These are phyloP conservation scores for Platerodrilus igneus DNA, from an alignment of 2,888 invertebrate genomes.

Conservation along the genomic window DNA sequence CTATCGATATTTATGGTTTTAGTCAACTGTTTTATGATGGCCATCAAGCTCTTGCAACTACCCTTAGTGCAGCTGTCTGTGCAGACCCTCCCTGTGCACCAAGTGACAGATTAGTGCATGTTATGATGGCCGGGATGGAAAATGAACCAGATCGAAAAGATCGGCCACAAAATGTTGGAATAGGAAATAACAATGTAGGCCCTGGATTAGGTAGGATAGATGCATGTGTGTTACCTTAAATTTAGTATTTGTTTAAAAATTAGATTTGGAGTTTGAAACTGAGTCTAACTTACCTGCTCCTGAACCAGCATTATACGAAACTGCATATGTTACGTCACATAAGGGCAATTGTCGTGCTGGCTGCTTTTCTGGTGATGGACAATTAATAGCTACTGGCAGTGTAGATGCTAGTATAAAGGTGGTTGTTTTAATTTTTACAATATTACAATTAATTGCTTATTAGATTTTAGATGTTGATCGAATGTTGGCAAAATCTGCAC, in stretches of 20 bases:
- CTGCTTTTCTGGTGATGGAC: constrained; percentile 92
- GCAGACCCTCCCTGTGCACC: constrained; percentile 94
- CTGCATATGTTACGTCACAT: constrained; percentile 97
- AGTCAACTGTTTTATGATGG: constrained; percentile 99
- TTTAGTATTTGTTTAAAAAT: constrained; percentile 15
- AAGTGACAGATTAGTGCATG: constrained; percentile 84
- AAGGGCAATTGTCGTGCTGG: constrained; percentile 95
- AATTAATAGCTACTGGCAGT: constrained; percentile 95
- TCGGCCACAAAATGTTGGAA: constrained; percentile 55
- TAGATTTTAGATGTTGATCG: constrained; percentile 96
- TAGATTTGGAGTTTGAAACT: constrained; percentile 93
- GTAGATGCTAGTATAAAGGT: constrained; percentile 97
- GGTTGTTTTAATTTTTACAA: constrained; percentile 8
- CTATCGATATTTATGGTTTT: constrained; percentile 15
- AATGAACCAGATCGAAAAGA: constrained; percentile 74
- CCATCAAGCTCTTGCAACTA: constrained; percentile 85
- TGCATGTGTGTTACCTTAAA: constrained; percentile 3
- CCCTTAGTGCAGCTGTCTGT: constrained; percentile 76
- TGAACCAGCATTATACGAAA: constrained; percentile 96
- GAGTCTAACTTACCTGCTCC: constrained; percentile 91
- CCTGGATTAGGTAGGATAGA: constrained; percentile 55
- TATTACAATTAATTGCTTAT: constrained; percentile 1
- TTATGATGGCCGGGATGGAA: constrained; percentile 80
- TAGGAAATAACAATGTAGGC: constrained; percentile 59
- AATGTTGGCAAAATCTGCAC: constrained; percentile 97